Percentiles rank a stretch among this genome's conserved stretches.
phyloP scores from a whole-genome alignment of 2,888 invertebrate genomes.

The Mythimna lalbum region DNA sequence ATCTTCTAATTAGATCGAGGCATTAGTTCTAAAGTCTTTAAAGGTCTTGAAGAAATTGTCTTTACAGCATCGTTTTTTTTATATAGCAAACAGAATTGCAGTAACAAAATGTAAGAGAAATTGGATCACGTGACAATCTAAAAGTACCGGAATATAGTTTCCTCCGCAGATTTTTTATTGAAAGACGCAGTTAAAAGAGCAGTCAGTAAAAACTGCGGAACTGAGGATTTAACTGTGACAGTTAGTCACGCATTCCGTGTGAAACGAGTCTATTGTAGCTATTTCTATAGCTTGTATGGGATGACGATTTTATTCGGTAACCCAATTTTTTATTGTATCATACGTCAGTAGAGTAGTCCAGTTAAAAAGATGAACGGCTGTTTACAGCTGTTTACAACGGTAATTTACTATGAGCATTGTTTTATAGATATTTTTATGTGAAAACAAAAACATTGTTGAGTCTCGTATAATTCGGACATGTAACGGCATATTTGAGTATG shows the following conservation, averaged over 20 bases:
- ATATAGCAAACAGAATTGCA: background rate
- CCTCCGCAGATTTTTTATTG: slow-evolving; percentile 18
- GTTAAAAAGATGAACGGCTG: slow-evolving; percentile 29
- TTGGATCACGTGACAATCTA: background rate
- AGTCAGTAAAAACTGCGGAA: slow-evolving; percentile 44
- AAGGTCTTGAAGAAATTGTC: no score
- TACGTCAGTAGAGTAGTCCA: background rate
- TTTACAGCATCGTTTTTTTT: background rate
- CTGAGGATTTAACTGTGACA: slow-evolving; percentile 30
- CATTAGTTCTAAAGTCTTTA: no score
- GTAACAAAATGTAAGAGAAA: background rate
- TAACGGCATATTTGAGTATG: slow-evolving; percentile 34
- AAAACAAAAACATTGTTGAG: slow-evolving; percentile 63
- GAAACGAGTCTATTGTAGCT: slow-evolving; percentile 40
- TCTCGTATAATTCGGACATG: slow-evolving; percentile 38
- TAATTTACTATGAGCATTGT: slow-evolving; percentile 51
- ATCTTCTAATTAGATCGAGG: no score
- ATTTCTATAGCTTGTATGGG: slow-evolving; percentile 37
- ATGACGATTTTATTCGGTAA: slow-evolving; percentile 33
- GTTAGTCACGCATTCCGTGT: slow-evolving; percentile 49
- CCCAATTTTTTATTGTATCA: slow-evolving; percentile 47
- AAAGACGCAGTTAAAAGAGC: slow-evolving; percentile 15
- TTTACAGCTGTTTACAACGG: slow-evolving; percentile 39
- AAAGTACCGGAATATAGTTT: slow-evolving; percentile 16
- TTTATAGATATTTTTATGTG: slow-evolving; percentile 49